phyloP scores from a whole-genome alignment of 2,113 vertebrate species.

The Sylvietta virens region DNA sequence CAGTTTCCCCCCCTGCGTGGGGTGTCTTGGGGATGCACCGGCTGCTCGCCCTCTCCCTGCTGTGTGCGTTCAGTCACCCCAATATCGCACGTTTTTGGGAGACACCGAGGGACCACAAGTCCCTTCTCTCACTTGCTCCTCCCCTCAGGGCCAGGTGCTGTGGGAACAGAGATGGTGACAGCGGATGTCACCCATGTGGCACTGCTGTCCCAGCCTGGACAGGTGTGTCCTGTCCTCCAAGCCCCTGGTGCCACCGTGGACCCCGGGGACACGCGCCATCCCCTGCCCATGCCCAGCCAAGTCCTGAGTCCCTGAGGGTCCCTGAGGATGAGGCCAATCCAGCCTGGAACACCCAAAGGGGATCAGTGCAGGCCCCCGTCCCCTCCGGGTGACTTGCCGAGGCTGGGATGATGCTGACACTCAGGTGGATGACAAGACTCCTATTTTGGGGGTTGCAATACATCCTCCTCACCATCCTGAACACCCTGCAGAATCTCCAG shows the following conservation, averaged over 20 bases:
- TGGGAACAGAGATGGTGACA: not conserved
- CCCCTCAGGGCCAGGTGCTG: not conserved
- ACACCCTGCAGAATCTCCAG: not conserved
- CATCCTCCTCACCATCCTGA: too few relatives aligned
- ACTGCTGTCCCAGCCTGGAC: not conserved
- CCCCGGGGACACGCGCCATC: fast-evolving
- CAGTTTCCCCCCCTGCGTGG: not conserved
- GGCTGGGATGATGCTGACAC: not conserved
- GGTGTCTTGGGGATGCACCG: not conserved
- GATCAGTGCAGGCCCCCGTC: not conserved
- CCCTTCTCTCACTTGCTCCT: not conserved
- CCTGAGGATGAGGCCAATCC: not conserved
- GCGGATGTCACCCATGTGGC: not conserved
- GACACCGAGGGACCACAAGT: not conserved
- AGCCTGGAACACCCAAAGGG: not conserved
- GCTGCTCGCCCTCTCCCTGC: not conserved
- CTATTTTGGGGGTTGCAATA: not conserved
- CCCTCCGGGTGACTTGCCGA: fast-evolving
- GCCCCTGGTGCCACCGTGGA: fast-evolving
- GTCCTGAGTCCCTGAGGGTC: not conserved
- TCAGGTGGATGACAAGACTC: not conserved
- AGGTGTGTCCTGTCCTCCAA: fast-evolving
- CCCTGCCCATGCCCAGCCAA: not conserved
- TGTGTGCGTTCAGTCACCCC: not conserved
- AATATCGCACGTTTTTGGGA: fast-evolving